A percentile compares a stretch with the other conserved stretches of the same genome.
Evolutionary conservation across 1,140 invertebrate species (phyloP).

Genomic region (Pantala flavescens): DNA sequence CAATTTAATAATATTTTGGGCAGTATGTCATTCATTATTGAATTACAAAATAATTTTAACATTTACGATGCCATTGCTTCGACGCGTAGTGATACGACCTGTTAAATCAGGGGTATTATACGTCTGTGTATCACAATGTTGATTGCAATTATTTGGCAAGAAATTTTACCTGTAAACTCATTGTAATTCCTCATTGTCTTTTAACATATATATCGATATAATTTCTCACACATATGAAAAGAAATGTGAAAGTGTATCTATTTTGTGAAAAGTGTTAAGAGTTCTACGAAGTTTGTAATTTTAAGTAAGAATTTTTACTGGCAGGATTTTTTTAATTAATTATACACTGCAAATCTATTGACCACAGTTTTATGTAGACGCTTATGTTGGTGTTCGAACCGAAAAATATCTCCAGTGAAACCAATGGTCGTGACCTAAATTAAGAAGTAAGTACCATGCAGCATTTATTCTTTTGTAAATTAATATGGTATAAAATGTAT

Average conservation of each 20-base stretch:
- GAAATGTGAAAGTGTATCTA: background rate
- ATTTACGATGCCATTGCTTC: conserved; percentile 1
- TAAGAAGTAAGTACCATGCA: conserved; percentile 4
- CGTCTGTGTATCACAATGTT: conserved; percentile 9
- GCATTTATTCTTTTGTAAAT: background rate
- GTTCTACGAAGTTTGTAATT: background rate
- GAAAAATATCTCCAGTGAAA: background rate
- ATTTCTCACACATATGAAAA: background rate
- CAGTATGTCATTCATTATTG: background rate
- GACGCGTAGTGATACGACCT: conserved; percentile 7
- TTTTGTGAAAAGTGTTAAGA: background rate
- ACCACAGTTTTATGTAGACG: background rate
- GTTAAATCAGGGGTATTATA: background rate
- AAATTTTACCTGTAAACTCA: background rate
- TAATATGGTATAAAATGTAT: background rate
- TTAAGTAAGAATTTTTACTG: background rate
- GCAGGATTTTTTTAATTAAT: background rate
- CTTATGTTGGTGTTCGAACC: background rate
- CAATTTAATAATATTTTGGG: no score
- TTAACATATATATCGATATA: background rate
- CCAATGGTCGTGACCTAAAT: conserved; percentile 1
- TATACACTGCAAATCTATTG: background rate
- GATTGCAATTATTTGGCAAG: conserved; percentile 6
- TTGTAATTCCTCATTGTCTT: background rate
- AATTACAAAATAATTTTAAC: background rate